Evolutionary conservation across 2,113 vertebrate genomes (phyloP).

Genomic region (Panthera uncia): DNA sequence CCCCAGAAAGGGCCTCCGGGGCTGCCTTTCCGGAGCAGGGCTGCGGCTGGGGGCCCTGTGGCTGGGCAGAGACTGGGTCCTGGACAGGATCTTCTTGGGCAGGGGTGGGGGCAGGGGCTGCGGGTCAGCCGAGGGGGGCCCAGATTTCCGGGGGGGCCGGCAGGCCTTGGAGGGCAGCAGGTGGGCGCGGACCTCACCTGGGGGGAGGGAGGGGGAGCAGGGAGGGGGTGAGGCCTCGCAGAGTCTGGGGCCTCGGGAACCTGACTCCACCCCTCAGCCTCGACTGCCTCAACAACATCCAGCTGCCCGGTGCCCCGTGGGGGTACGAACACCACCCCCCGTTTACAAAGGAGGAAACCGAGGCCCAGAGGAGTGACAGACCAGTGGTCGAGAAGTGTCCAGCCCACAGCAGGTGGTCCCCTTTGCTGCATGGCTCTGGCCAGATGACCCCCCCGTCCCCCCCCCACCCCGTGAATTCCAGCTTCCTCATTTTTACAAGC

Average conservation of each 20-base stretch:
- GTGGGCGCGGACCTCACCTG: constrained; percentile 75
- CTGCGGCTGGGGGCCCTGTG: fast-evolving
- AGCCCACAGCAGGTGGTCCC: not conserved
- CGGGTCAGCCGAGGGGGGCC: fast-evolving
- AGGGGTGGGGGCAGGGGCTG: constrained; percentile 84
- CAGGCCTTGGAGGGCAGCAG: constrained; percentile 75
- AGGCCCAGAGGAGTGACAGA: not conserved
- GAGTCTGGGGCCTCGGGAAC: fast-evolving
- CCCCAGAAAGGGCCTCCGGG: constrained; percentile 48
- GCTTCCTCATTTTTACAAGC: not conserved
- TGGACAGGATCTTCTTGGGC: constrained; percentile 85
- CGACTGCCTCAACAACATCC: not conserved
- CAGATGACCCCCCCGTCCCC: not conserved
- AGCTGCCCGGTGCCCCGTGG: no score
- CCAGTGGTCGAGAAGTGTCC: not conserved
- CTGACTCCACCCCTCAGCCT: not conserved
- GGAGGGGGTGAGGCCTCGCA: fast-evolving
- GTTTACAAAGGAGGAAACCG: not conserved
- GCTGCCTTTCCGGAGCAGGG: constrained; percentile 49
- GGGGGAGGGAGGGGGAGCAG: fast-evolving
- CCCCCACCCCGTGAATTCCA: not conserved
- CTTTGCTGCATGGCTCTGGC: not conserved
- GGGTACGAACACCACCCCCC: not conserved
- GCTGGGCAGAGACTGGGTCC: constrained; percentile 84
- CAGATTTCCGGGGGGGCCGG: constrained; percentile 1